Evolutionary conservation across 2,888 invertebrate species (phyloP), one percentile per base, ranked within the genome.

Genomic region (Hydrotaea diabolus): DNA sequence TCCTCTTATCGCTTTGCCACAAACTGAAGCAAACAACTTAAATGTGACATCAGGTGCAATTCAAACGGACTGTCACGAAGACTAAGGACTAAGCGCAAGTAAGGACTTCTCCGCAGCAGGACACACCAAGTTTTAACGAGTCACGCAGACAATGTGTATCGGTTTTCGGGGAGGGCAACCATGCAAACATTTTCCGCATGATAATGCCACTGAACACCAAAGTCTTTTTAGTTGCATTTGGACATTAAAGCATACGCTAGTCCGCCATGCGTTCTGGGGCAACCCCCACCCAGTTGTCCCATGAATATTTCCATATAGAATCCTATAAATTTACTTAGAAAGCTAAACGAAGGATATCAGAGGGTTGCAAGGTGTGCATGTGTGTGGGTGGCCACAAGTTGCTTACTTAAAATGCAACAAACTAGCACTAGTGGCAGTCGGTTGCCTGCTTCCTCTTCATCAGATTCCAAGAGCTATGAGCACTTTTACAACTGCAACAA

Each of bases 361-460:
- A n/a, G n/a, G n/a, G n/a, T 7, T 31, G 64, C 62, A 72, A 62
- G 75, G 39, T 75, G 71, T 71, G 71, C 49, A 62, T 36, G 31
- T 62, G 71, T 43, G 36, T 49, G 43, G 71, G 5, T 43, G 76
- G 39, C 76, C 76, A 80, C 71, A 80, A 76, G 49, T 53, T 39
- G 39, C 21, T 76, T 76, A 62, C 23, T 62, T 57, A 11, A 71
- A 31, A 49, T 17, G 8, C 75, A 76, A 71, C 49, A 71, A 75
- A 75, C 21, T 80, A 73, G 64, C n/a, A 66, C 36, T 2, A 4
- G 3, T 31, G 55, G 49, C 55, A 46, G 57, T n/a, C n/a, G n/a
- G n/a, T n/a, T n/a, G n/a, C n/a, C 11, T 69, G 55, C 55, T 55
- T 21, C 21, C 43, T 74, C 39, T 75, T 46, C 31, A 26, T 43